These are phyloP conservation scores for Resseliella maxima DNA, from an alignment of 2,888 invertebrate genomes.

Conservation along the genomic window DNA sequence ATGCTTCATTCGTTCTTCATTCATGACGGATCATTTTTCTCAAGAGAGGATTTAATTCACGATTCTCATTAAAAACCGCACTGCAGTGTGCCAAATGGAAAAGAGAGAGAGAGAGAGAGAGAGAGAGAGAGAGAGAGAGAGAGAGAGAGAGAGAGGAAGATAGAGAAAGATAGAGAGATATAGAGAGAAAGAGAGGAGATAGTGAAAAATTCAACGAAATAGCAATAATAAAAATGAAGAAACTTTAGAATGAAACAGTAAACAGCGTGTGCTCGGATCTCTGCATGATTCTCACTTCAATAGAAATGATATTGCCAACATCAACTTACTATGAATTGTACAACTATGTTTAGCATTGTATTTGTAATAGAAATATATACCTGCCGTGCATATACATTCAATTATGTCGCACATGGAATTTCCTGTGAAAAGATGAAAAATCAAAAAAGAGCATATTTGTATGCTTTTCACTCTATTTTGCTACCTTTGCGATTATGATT, in stretches of 20 bases:
- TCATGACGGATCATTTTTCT: neutral
- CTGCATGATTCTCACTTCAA: neutral
- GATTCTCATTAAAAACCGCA: neutral
- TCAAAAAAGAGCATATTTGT: neutral
- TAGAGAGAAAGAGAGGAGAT: no score
- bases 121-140: no score
- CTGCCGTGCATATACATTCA: neutral
- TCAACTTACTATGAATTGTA: neutral
- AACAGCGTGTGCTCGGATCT: neutral
- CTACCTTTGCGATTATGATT: neutral
- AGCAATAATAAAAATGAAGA: no score
- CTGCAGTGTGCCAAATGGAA: no score
- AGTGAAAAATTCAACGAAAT: no score
- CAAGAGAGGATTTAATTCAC: neutral
- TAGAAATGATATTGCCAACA: neutral
- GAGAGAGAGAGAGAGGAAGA: no score
- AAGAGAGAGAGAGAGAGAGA: no score
- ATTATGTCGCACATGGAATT: neutral
- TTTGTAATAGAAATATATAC: neutral
- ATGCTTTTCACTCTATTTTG: neutral
- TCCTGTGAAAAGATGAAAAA: conserved; percentile 1
- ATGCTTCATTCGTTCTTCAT: neutral
- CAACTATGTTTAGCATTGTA: neutral
- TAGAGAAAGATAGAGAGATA: no score
- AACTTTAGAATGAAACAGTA: neutral